Conservation (phyloP, 1,140 invertebrate genomes). For the Panulirus ornatus region DNA sequence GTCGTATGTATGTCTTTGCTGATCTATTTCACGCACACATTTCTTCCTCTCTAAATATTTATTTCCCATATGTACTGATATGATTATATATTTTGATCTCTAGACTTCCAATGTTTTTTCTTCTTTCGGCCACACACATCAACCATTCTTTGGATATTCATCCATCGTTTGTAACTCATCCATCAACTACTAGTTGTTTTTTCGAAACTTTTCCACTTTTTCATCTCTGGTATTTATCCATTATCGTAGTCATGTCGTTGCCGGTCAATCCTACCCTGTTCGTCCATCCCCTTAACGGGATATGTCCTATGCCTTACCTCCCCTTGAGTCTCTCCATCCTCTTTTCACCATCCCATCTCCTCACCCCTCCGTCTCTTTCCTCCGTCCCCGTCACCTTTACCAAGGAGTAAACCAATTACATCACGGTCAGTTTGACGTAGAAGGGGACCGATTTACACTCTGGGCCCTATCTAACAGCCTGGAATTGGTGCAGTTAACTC, state of each 20-base stretch:
- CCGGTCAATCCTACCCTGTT: neutral
- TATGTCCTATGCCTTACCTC: neutral
- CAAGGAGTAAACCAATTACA: neutral
- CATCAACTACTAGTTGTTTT: neutral
- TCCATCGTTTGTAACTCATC: no score
- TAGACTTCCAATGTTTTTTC: no score
- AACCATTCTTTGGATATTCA: no score
- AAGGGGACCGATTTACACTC: no score
- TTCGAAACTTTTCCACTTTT: neutral
- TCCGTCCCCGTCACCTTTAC: neutral
- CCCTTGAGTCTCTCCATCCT: conserved; percentile 18
- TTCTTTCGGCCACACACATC: no score
- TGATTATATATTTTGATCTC: no score
- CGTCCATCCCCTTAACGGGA: neutral
- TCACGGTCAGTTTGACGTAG: neutral
- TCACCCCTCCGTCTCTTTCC: neutral
- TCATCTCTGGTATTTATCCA: neutral
- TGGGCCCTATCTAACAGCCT: no score
- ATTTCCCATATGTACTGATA: no score
- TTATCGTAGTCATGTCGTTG: neutral
- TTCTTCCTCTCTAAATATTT: no score
- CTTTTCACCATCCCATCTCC: neutral
- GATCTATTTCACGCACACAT: no score
- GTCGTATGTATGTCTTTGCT: no score
- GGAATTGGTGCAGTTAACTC: no score